Evolutionary conservation across 1,140 invertebrate genomes (phyloP).

Genomic region (Tenebrio molitor): DNA sequence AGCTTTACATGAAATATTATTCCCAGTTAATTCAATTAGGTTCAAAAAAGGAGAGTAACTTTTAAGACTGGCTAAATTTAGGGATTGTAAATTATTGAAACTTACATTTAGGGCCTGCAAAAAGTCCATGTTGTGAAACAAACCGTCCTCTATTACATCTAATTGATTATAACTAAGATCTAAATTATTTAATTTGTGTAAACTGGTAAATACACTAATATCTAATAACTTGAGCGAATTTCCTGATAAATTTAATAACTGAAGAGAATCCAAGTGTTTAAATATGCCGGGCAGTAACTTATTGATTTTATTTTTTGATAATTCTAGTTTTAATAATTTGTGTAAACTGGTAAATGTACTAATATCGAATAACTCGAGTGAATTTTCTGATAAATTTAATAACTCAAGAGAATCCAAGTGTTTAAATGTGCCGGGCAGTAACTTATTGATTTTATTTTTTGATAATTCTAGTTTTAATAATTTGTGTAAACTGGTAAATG

Average conservation of each 20-base stretch:
- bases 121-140: conserved; percentile 8
- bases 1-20: conserved; percentile 7
- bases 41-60: not conserved
- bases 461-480: not conserved
- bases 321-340: not conserved
- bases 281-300: conserved; percentile 2
- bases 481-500: not conserved
- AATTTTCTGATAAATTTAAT: conserved; percentile 19
- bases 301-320: conserved; percentile 15
- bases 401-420: not conserved
- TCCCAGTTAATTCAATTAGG: conserved; percentile 12
- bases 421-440: conserved; percentile 9
- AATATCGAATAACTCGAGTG: conserved; percentile 1
- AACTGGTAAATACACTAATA: conserved; percentile 17
- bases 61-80: conserved; percentile 8
- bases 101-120: conserved; percentile 20
- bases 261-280: conserved; percentile 12
- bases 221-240: conserved; percentile 20
- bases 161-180: conserved; percentile 25
- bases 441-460: conserved; percentile 11
- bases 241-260: not conserved
- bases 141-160: not conserved
- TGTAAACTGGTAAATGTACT: not conserved
- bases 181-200: conserved; percentile 16
- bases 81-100: conserved; percentile 23